Evolutionary conservation across 2,113 vertebrate genomes (phyloP), one percentile per base, ranked within the genome.

Genomic region (Cavia porcellus): DNA sequence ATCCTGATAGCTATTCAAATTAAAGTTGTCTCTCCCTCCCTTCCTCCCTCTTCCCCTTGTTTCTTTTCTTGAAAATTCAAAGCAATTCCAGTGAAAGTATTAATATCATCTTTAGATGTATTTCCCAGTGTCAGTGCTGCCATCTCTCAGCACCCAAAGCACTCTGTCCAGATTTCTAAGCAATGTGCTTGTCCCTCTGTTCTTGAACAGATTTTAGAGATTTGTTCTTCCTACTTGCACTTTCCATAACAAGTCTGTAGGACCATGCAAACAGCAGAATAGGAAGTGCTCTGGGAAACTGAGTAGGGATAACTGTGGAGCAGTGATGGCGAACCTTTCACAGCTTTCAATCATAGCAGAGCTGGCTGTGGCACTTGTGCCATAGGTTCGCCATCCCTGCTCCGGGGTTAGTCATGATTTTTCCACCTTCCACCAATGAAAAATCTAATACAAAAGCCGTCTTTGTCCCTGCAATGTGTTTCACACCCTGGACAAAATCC

Each of bases 401-500:
- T 17, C 30, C 61, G 24, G 24, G 25, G 15, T 59, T 66, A 66
- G 9, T 66, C 45, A 35, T 30, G 7, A 10, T 13, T 17, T 11
- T 3, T 22, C 25, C 24, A 10, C 10, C 2, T 6, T 1, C 15
- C 2, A 20, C n/a, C 50, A 66, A 64, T 61, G 42, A 28, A 70
- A 85, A 92, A 57, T 20, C 52, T 3, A 15, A 12, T 24, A 81
- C 8, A 79, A 90, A 80, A 80, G 64, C 66, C 82, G 1, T 35
- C 12, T 35, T 94, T 90, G 3, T 77, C 84, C 50, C 62, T 92
- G 10, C 32, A 50, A 59, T 45, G 57, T 24, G 83, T 86, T 59
- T 75, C 25, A 79, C 19, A 82, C 3, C 38, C 30, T 95, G 75
- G 96, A 42, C 66, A 81, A 95, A 95, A 81, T 47, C 50, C 47